Base-by-base conservation (phyloP, 2,113 vertebrate genomes). In the Cacatua alba region DNA sequence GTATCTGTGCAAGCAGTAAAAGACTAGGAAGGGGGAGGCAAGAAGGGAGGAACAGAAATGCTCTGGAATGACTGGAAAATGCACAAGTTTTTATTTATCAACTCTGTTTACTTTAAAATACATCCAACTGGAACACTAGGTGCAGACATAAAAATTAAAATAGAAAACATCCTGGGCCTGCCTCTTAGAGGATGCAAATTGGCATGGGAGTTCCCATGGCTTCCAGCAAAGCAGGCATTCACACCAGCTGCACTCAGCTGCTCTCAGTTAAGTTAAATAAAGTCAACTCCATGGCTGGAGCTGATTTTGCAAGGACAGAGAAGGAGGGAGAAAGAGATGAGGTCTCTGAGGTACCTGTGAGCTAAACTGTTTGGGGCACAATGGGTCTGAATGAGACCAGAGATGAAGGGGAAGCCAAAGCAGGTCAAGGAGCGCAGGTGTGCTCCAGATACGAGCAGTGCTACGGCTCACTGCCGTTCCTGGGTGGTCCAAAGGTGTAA, bases 401-500 rank as follows among this genome's bases (percentile, higher is more conserved):
- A 53, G 49, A 35, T 17, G 83, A 89, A 89, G 18, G 37, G 49
- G 53, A 76, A 97, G 90, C 80, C 86, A 86, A 52, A 11, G 3
- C 1, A 13, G 96, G 90, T 97, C 96, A 93, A 78, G 86, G 95
- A 96, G 82, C 48, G 14, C 96, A 96, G 92, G 93, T 97, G 95
- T 71, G 86, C 81, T 95, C 93, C 95, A 96, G 90, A 97, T 68
- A 74, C 1, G 0, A 86, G 83, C 3, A 8, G 23, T 43, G 77
- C 82, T 83, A 19, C 2, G 3, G 79, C 67, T 70, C 5, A 1
- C 71, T 83, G 79, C 76, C 1, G 0, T 55, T 91, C 81, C 77
- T 97, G 96, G 95, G 96, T 97, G 96, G 96, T 94, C 96, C 70
- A 52, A 86, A 97, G 90, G 95, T 94, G 94, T 6, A 71, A 74